phyloP scores from a whole-genome alignment of 2,888 invertebrate genomes.

The Aleiodes testaceus region DNA sequence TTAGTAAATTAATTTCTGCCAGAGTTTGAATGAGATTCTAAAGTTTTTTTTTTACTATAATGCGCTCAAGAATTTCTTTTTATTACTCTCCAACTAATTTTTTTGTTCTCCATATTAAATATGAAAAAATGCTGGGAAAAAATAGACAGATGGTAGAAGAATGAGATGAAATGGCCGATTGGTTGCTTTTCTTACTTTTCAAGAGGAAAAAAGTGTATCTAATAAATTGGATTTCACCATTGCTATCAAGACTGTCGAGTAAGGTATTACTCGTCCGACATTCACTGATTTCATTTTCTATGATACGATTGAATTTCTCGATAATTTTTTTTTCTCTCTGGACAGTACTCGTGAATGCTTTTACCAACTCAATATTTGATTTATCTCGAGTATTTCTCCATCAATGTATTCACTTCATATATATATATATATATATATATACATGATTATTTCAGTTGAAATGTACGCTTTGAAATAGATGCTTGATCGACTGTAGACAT shows the following conservation, averaged over 20 bases:
- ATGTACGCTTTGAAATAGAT: background rate
- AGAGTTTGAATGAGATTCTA: too few relatives aligned
- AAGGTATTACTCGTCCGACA: slow-evolving; percentile 4
- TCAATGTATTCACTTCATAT: too few relatives aligned
- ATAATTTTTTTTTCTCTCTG: background rate
- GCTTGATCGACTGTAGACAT: background rate
- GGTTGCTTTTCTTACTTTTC: background rate
- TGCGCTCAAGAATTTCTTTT: too few relatives aligned
- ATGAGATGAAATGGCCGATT: background rate
- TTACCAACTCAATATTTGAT: background rate
- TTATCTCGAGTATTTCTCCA: background rate
- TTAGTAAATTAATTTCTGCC: too few relatives aligned
- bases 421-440: too few relatives aligned
- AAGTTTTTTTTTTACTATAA: too few relatives aligned
- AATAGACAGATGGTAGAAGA: background rate
- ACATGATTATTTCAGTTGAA: too few relatives aligned
- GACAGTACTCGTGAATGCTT: background rate
- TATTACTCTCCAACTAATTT: too few relatives aligned
- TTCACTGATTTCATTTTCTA: slow-evolving; percentile 12
- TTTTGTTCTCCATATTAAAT: too few relatives aligned
- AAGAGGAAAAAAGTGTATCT: slow-evolving; percentile 3
- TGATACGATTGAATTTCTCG: slow-evolving; percentile 1
- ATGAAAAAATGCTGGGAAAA: too few relatives aligned
- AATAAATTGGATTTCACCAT: slow-evolving; percentile 8
- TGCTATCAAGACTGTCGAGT: background rate